Evolutionary conservation across 1,140 invertebrate species (phyloP).

Genomic region (Bemisia tabaci): DNA sequence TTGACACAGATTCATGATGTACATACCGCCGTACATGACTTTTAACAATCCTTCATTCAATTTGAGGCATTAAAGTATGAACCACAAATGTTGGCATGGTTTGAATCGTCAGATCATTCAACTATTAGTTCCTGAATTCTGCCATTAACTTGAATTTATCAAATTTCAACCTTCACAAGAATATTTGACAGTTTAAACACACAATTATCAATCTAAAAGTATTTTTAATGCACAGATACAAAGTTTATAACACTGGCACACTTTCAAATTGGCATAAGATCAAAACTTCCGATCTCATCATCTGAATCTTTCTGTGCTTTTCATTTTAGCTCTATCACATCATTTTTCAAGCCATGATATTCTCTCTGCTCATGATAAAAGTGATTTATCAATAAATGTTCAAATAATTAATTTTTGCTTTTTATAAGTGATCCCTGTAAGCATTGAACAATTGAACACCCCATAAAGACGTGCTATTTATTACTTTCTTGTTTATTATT

Average conservation of each 20-base stretch:
- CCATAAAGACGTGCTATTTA: too few relatives aligned
- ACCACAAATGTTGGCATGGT: not conserved
- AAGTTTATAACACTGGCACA: constrained; percentile 2
- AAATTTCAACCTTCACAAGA: not conserved
- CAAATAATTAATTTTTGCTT: too few relatives aligned
- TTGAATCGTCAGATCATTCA: not conserved
- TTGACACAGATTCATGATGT: not conserved
- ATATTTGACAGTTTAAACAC: not conserved
- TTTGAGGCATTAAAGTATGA: not conserved
- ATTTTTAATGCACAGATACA: constrained; percentile 4
- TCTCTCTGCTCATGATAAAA: too few relatives aligned
- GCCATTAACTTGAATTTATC: not conserved
- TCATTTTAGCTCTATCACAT: not conserved
- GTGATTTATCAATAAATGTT: too few relatives aligned
- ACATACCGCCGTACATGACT: not conserved
- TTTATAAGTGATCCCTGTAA: too few relatives aligned
- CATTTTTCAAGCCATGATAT: too few relatives aligned
- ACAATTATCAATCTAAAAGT: not conserved
- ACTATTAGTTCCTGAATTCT: not conserved
- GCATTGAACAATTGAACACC: too few relatives aligned
- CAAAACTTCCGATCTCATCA: not conserved
- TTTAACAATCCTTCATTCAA: not conserved
- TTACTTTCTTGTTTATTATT: too few relatives aligned
- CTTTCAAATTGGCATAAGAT: not conserved
- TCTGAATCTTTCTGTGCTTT: not conserved